Conservation (phyloP, 2,888 invertebrate genomes). For the Coleophora flavipennella region DNA sequence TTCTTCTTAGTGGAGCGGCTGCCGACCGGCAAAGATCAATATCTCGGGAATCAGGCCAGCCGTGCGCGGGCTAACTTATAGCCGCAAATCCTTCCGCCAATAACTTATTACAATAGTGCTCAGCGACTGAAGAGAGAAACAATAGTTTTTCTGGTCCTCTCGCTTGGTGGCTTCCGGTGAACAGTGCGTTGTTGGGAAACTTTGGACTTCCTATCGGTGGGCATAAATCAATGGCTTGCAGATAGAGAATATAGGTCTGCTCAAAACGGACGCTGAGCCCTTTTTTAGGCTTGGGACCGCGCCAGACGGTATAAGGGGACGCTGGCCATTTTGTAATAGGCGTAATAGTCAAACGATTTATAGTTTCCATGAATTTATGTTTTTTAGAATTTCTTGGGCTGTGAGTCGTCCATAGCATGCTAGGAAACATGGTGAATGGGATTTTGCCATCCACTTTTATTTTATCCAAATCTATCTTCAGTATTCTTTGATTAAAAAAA, state of each 20-base stretch:
- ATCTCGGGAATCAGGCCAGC: conserved; percentile 55
- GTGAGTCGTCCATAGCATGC: too few relatives aligned
- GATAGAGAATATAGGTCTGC: conserved; percentile 30
- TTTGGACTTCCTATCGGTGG: conserved; percentile 54
- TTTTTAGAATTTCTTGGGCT: neutral
- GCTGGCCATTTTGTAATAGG: conserved; percentile 63
- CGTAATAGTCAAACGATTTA: conserved; percentile 64
- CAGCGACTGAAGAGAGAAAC: conserved; percentile 35
- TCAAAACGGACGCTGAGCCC: conserved; percentile 49
- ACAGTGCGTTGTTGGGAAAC: conserved; percentile 30
- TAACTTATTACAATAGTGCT: conserved; percentile 54
- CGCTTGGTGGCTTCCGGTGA: conserved; percentile 20
- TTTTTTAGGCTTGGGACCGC: conserved; percentile 50
- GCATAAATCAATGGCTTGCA: conserved; percentile 60
- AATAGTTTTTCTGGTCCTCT: conserved; percentile 35
- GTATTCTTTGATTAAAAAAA: too few relatives aligned
- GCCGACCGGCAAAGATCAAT: conserved; percentile 51
- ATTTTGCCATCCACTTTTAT: too few relatives aligned
- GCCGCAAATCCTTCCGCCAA: conserved; percentile 49
- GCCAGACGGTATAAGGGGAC: conserved; percentile 51
- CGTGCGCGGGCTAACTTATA: conserved; percentile 46
- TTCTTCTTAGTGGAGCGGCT: conserved; percentile 36
- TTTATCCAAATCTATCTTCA: too few relatives aligned
- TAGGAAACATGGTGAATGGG: too few relatives aligned
- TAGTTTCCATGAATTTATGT: conserved; percentile 22